phyloP scores from a whole-genome alignment of 2,888 invertebrate species.

The Masnerella sp. region DNA sequence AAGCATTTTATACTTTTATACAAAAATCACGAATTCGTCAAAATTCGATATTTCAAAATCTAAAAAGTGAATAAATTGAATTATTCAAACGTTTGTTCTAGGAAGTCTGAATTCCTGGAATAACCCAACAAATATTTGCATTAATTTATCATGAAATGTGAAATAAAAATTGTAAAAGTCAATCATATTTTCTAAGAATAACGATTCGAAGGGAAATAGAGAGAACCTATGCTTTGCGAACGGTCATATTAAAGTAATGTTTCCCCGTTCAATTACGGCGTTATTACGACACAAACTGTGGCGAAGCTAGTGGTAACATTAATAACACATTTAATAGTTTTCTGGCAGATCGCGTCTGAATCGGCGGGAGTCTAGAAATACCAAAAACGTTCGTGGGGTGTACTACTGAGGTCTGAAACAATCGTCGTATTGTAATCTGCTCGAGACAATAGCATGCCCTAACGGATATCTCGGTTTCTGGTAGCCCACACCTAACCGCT shows the following conservation, averaged over 20 bases:
- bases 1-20: too few species aligned
- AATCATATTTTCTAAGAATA: too few species aligned
- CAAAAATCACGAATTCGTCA: constrained; percentile 2
- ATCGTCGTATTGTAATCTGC: constrained; percentile 75
- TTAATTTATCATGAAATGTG: too few species aligned
- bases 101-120: too few species aligned
- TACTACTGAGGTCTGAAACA: constrained; percentile 72
- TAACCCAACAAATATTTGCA: too few species aligned
- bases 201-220: too few species aligned
- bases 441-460: constrained; percentile 71
- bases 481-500: constrained; percentile 61
- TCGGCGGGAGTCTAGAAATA: constrained; percentile 64
- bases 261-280: constrained; percentile 66
- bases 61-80: neutral
- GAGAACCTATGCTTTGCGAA: too few species aligned
- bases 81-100: too few species aligned
- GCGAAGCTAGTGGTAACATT: constrained; percentile 63
- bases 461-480: constrained; percentile 69
- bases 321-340: constrained; percentile 73
- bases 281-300: constrained; percentile 62
- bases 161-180: too few species aligned
- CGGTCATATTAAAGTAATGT: constrained; percentile 64
- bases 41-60: neutral
- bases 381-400: constrained; percentile 62
- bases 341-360: constrained; percentile 61